Base-by-base conservation (phyloP, 2,888 invertebrate genomes). In the Hirtodrosophila histrioides region DNA sequence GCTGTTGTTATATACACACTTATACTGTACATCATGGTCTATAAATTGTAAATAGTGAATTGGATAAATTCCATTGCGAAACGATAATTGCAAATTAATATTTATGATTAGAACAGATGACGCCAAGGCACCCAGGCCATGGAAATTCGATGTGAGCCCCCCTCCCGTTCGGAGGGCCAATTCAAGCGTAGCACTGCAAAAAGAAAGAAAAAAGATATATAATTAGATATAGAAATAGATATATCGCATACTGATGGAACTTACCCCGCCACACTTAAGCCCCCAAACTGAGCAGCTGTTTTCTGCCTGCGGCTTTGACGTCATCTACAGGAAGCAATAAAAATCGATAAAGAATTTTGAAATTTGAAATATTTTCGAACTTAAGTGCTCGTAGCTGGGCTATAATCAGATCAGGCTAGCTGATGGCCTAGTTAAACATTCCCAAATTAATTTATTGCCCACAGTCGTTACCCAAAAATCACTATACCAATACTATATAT, bases 1-100 rank as follows among this genome's bases (percentile, higher is more conserved):
- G n/a, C n/a, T 57, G 37, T 46, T 46, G 46, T 43, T 37, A 40
- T 39, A 41, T 11, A 56, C 46, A 65, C 70, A 45, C 61, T 44
- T 77, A 60, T 85, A 77, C 83, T 84, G 80, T 84, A 88, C 86
- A 86, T 79, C 67, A 86, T 86, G 88, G 88, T 83, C 88, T 79
- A 78, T 67, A 57, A 46, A 65, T 68, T 64, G 39, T 45, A 48
- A 62, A 58, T 71, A 55, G 60, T 62, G 65, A 79, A 66, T 76
- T 69, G 48, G 44, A 65, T 70, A 54, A 72, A 75, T 78, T 84
- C 69, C 85, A 76, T 82, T 85, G 86, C 68, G 49, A 80, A 86
- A 78, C 72, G 36, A 55, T 75, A 67, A 62, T 75, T 56, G 69
- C 68, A 80, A 70, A 62, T 67, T 64, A 85, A 71, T 73, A 74